phyloP scores from a whole-genome alignment of 1,140 invertebrate genomes.

The Zaprionus taronus region DNA sequence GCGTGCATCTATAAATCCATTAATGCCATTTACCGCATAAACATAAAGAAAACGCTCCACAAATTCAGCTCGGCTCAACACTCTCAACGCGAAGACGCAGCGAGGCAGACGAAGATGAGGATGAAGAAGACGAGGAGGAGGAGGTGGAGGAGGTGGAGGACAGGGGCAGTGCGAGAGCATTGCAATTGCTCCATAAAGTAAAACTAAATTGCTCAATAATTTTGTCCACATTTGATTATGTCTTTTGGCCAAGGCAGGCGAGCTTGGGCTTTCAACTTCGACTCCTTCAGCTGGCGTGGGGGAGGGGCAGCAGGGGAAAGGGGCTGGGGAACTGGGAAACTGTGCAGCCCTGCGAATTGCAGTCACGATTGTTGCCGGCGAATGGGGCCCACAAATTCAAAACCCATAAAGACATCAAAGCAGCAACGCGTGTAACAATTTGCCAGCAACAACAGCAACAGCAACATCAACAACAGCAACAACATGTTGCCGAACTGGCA shows the following conservation, averaged over 20 bases:
- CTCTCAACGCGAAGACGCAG: slow-evolving; percentile 15
- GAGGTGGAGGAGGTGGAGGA: background rate
- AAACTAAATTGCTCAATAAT: slow-evolving; percentile 84
- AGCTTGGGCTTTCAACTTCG: slow-evolving; percentile 21
- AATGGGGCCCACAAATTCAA: slow-evolving; percentile 76
- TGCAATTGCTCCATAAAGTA: slow-evolving; percentile 83
- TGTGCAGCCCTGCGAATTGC: slow-evolving; percentile 59
- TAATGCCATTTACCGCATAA: slow-evolving; percentile 82
- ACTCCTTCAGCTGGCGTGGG: background rate
- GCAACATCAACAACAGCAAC: slow-evolving; percentile 41
- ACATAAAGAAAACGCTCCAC: slow-evolving; percentile 72
- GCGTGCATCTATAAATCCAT: slow-evolving; percentile 79
- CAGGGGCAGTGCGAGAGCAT: slow-evolving; percentile 10
- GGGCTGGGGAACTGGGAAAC: background rate
- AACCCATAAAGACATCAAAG: slow-evolving; percentile 82
- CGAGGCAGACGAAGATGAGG: background rate
- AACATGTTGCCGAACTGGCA: slow-evolving; percentile 45
- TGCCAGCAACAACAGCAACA: slow-evolving; percentile 60
- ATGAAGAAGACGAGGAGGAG: background rate
- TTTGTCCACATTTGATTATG: slow-evolving; percentile 83
- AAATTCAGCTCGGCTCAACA: slow-evolving; percentile 50
- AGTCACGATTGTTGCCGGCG: slow-evolving; percentile 74
- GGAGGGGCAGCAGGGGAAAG: background rate
- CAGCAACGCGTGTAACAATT: slow-evolving; percentile 83
- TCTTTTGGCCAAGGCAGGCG: slow-evolving; percentile 57